Conservation (phyloP, 2,797 vertebrate genomes). For the Malacoraja senta region DNA sequence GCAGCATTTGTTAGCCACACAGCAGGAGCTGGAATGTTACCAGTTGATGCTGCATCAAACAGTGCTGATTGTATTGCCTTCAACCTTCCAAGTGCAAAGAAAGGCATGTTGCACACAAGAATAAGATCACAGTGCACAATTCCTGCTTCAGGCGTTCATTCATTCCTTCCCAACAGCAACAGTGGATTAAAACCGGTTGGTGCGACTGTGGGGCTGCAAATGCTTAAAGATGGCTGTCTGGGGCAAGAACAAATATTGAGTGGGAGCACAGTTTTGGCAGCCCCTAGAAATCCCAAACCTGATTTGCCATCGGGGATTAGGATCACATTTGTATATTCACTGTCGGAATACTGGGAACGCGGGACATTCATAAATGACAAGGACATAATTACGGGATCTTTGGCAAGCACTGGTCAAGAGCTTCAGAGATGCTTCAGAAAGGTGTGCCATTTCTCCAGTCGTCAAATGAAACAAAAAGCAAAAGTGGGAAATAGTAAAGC, state of each 20-base stretch:
- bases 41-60: background rate
- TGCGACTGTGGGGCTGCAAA: background rate
- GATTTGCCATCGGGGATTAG: background rate
- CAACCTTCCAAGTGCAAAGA: background rate
- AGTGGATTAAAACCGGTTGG: background rate
- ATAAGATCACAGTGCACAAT: no score
- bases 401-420: background rate
- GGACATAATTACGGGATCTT: background rate
- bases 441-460: background rate
- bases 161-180: background rate
- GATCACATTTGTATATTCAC: slow-evolving; percentile 15
- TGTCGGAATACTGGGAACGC: background rate
- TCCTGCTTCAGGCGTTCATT: background rate
- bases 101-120: background rate
- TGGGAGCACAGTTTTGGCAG: background rate
- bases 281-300: no score
- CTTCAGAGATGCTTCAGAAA: background rate
- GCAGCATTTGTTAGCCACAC: no score
- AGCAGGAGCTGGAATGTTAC: background rate
- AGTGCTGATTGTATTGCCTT: background rate
- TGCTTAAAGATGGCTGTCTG: background rate
- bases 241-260: background rate
- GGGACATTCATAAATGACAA: background rate
- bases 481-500: background rate
- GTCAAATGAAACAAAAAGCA: background rate